These are phyloP conservation scores for Zaprionus taronus DNA, from an alignment of 1,140 invertebrate genomes.

Conservation along the genomic window DNA sequence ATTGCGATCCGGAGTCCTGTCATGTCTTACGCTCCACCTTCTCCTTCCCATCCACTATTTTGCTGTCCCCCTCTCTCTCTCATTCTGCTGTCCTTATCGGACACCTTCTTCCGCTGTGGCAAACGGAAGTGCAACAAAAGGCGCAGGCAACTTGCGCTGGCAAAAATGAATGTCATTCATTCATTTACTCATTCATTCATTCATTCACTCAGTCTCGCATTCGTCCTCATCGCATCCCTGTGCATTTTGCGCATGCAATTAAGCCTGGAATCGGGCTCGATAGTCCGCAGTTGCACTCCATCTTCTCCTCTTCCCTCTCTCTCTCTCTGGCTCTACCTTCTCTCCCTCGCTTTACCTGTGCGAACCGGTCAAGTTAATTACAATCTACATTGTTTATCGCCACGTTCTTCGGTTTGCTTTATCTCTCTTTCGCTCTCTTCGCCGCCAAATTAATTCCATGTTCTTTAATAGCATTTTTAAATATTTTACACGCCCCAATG, in stretches of 20 bases:
- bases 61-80: background rate
- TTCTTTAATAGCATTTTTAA: slow-evolving; percentile 55
- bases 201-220: slow-evolving; percentile 13
- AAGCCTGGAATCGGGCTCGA: slow-evolving; percentile 36
- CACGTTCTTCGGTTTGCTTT: slow-evolving; percentile 7
- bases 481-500: slow-evolving; percentile 49
- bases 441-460: slow-evolving; percentile 45
- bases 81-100: slow-evolving; percentile 34
- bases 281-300: background rate
- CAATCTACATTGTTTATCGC: slow-evolving; percentile 80
- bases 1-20: slow-evolving; percentile 37
- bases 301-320: background rate
- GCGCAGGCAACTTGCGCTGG: slow-evolving; percentile 19
- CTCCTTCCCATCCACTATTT: slow-evolving; percentile 17
- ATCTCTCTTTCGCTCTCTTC: background rate
- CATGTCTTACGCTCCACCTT: slow-evolving; percentile 17
- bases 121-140: slow-evolving; percentile 72
- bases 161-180: slow-evolving; percentile 81
- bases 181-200: slow-evolving; percentile 36
- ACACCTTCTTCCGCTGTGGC: slow-evolving; percentile 62
- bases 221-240: slow-evolving; percentile 15
- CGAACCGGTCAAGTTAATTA: slow-evolving; percentile 70
- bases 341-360: slow-evolving; percentile 22
- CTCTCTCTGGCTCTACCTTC: background rate
- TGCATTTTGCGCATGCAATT: slow-evolving; percentile 71